Conservation (phyloP, 1,140 invertebrate species). For the Helicoverpa armigera region DNA sequence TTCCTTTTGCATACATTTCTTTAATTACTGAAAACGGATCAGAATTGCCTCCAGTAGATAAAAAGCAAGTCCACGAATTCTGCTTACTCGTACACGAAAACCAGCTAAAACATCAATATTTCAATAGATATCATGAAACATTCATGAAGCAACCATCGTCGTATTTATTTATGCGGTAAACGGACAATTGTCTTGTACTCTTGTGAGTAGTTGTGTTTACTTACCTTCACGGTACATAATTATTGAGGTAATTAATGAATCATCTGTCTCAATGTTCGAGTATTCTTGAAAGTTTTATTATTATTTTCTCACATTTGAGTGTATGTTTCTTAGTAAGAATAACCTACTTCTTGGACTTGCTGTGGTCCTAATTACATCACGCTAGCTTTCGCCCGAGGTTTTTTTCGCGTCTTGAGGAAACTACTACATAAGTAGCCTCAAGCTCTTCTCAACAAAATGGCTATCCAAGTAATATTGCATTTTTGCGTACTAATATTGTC, state of each 20-base stretch:
- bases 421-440: no score
- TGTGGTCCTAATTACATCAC: no score
- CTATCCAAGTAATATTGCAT: no score
- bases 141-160: background rate
- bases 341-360: no score
- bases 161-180: background rate
- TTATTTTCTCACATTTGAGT: background rate
- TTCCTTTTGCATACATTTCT: no score
- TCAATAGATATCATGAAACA: slow-evolving; percentile 17
- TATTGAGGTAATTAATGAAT: slow-evolving; percentile 2
- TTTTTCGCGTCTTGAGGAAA: no score
- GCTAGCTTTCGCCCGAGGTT: no score
- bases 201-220: background rate
- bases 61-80: background rate
- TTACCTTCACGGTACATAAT: slow-evolving; percentile 29
- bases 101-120: background rate
- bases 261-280: background rate
- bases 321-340: background rate
- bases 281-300: background rate
- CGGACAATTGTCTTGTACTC: background rate
- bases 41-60: background rate
- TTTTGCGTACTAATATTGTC: no score
- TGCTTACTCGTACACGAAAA: slow-evolving; percentile 5
- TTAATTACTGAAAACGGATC: no score
- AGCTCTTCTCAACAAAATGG: no score